Evolutionary conservation across 2,888 invertebrate species (phyloP), one percentile per base, ranked within the genome.

Genomic region (Cyclophora albipunctata): DNA sequence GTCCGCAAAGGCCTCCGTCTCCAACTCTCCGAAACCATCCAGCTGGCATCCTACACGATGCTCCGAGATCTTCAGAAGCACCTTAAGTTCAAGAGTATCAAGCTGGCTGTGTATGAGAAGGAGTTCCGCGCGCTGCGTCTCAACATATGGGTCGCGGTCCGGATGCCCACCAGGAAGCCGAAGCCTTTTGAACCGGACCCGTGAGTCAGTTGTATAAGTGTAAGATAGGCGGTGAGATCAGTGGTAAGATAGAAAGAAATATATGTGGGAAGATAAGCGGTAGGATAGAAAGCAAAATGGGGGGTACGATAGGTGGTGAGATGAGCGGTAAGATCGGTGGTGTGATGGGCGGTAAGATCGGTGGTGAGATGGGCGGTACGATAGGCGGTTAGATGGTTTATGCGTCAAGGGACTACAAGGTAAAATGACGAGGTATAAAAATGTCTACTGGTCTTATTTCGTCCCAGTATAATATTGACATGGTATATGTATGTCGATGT

Each of bases 91-190:
- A 67, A 75, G 40, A 74, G 78, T 0, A 80, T 87, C 2, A 79
- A 73, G 48, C 45, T 90, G 55, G 78, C 82, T 0, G 75, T 75
- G 0, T 84, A 86, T 48, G 67, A 84, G 42, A 66, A 79, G 1
- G 72, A 79, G 50, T 85, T 89, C 55, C 71, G 78, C 3, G 83
- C 79, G 0, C 61, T 88, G 0, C 58, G 68, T 42, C 65, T 88
- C 3, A 78, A 81, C 47, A 58, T 87, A 2, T 87, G 87, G 86
- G 84, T 84, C 0, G 79, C 86, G 2, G 67, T 90, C 1, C 76
- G 78, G 20, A 71, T 85, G 72, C 90, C 89, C 0, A 81, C 79
- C 0, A 77, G 77, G 54, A 75, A 74, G 58, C 69, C 59, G 0
- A 82, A 75, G 37, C 81, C 83, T 0, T 42, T 76, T 0, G 88